phyloP scores from a whole-genome alignment of 2,888 invertebrate genomes.

The Luffia ferchaultella region DNA sequence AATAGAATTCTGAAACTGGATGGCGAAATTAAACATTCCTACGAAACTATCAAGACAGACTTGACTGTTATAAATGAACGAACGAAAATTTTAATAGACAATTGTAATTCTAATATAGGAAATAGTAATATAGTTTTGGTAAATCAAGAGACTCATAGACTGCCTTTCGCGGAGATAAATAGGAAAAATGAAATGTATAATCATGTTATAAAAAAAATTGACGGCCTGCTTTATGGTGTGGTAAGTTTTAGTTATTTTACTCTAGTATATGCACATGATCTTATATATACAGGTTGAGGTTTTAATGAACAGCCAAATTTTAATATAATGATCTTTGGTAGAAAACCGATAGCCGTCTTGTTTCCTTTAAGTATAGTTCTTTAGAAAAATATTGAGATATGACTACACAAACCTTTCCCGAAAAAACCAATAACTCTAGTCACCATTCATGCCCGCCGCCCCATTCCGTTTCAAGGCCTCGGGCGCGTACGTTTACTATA shows the following conservation, averaged over 20 bases:
- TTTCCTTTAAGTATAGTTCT: too few relatives aligned
- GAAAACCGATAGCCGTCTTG: too few relatives aligned
- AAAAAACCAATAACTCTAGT: too few relatives aligned
- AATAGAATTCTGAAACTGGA: conserved; percentile 42
- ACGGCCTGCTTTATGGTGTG: conserved; percentile 51
- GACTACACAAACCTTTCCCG: too few relatives aligned
- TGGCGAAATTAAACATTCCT: conserved; percentile 38
- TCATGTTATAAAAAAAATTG: conserved; percentile 47
- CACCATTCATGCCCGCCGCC: too few relatives aligned
- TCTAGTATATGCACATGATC: too few relatives aligned
- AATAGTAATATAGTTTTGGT: conserved; percentile 45
- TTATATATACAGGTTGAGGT: too few relatives aligned
- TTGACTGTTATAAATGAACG: conserved; percentile 15
- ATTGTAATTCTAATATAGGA: conserved; percentile 14
- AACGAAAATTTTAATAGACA: neutral
- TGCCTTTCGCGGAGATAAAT: conserved; percentile 23
- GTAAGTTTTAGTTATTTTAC: conserved; percentile 28
- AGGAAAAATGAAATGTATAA: conserved; percentile 49
- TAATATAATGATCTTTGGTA: too few relatives aligned
- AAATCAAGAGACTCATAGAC: conserved; percentile 21
- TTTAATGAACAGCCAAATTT: too few relatives aligned
- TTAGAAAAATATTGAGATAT: too few relatives aligned
- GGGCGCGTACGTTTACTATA: too few relatives aligned
- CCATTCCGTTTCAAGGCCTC: too few relatives aligned
- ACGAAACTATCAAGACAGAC: conserved; percentile 38